Conservation (phyloP, 1,140 invertebrate genomes). For the Zaprionus africanus region DNA sequence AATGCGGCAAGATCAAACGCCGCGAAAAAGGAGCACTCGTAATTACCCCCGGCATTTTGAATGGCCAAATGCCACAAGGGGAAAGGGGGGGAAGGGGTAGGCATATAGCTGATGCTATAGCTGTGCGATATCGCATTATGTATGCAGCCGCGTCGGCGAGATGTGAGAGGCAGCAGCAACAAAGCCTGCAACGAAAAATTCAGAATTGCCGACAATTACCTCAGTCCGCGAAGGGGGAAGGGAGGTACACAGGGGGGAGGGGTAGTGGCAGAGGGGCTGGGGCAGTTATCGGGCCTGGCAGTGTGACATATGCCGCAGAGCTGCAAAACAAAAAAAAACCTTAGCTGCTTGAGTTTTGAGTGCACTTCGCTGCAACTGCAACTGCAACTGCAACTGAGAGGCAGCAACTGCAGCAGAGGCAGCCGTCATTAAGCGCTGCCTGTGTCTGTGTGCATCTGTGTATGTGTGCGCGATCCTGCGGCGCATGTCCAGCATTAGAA, state of each 20-base stretch:
- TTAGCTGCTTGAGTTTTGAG: conserved; percentile 68
- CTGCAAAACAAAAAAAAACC: neutral
- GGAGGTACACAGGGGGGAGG: neutral
- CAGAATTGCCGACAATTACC: conserved; percentile 76
- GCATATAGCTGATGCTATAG: neutral
- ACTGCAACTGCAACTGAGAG: conserved; percentile 51
- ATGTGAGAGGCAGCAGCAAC: conserved; percentile 70
- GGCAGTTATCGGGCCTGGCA: neutral
- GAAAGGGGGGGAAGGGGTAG: neutral
- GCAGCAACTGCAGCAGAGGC: conserved; percentile 49
- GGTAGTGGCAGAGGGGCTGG: neutral
- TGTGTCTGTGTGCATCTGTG: neutral
- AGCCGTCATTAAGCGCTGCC: neutral
- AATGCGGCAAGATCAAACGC: conserved; percentile 48
- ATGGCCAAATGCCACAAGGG: conserved; percentile 25
- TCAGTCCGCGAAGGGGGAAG: neutral
- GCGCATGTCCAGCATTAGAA: conserved; percentile 63
- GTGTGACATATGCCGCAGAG: conserved; percentile 46
- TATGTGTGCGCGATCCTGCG: conserved; percentile 38
- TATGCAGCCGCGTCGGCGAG: conserved; percentile 52
- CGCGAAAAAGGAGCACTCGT: conserved; percentile 47
- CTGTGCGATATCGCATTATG: conserved; percentile 8
- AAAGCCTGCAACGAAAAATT: conserved; percentile 66
- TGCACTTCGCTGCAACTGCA: conserved; percentile 48
- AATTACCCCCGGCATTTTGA: conserved; percentile 52